A percentile compares a stretch with the other conserved stretches of the same genome.
Evolutionary conservation across 2,113 vertebrate species (phyloP).

Genomic region (Labeo rohita): DNA sequence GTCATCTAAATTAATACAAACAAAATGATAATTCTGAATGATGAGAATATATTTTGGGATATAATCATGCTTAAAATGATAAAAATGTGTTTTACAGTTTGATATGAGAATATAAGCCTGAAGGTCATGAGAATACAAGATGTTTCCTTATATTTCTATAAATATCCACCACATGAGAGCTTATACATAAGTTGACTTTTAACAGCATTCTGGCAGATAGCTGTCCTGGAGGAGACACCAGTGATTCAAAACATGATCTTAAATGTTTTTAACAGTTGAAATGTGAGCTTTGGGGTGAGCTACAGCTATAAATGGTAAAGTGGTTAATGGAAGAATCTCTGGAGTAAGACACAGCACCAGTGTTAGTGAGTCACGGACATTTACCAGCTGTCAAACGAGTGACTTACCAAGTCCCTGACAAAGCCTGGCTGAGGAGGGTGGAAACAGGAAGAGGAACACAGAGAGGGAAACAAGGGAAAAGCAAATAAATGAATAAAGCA

Average conservation of each 20-base stretch:
- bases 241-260: background rate
- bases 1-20: background rate
- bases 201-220: background rate
- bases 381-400: slow-evolving; percentile 33
- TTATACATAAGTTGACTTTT: background rate
- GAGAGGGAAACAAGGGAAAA: slow-evolving; percentile 80
- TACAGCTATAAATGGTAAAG: slow-evolving; percentile 6
- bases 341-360: slow-evolving; percentile 1
- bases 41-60: background rate
- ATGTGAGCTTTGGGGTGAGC: background rate
- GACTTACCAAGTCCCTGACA: slow-evolving; percentile 99
- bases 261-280: background rate
- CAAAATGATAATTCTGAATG: background rate
- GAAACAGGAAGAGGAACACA: slow-evolving; percentile 76
- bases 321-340: slow-evolving; percentile 2
- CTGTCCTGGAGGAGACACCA: slow-evolving; percentile 8
- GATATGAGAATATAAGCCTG: background rate
- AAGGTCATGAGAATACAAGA: background rate
- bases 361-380: slow-evolving; percentile 36
- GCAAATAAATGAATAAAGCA: slow-evolving; percentile 67
- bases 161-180: background rate
- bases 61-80: background rate
- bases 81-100: background rate
- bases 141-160: background rate
- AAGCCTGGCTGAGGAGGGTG: slow-evolving; percentile 94